Percentiles rank a stretch among this genome's conserved stretches.
Conservation (phyloP, 2,888 invertebrate species). For the Cantharis rustica region DNA sequence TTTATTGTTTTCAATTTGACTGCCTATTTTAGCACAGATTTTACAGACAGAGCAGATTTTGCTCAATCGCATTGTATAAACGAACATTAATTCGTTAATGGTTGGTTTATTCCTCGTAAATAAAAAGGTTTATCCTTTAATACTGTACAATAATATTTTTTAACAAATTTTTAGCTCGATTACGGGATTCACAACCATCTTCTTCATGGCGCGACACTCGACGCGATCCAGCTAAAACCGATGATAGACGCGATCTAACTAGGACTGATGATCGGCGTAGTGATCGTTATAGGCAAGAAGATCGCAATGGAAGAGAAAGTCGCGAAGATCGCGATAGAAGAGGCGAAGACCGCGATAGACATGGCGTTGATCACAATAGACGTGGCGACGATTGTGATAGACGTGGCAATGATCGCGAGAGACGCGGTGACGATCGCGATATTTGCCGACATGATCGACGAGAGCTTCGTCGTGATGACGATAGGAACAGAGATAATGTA, state of each 20-base stretch:
- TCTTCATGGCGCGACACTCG: background rate
- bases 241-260: background rate
- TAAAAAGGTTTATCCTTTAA: too few species aligned
- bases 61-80: too few species aligned
- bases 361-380: constrained; percentile 21
- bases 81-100: too few species aligned
- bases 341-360: constrained; percentile 18
- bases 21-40: too few species aligned
- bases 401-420: constrained; percentile 22
- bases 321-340: constrained; percentile 18
- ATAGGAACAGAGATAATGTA: background rate
- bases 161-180: constrained; percentile 19
- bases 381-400: constrained; percentile 4
- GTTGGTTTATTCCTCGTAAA: too few species aligned
- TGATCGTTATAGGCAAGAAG: constrained; percentile 3
- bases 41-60: too few species aligned
- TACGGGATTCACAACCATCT: constrained; percentile 24
- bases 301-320: constrained; percentile 14
- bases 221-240: constrained; percentile 14
- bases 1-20: too few species aligned
- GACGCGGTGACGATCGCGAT: constrained; percentile 21
- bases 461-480: constrained; percentile 5
- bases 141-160: background rate
- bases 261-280: background rate
- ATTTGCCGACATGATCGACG: constrained; percentile 19